Evolutionary conservation across 2,797 vertebrate species (phyloP).

Genomic region (Lerista edwardsae): DNA sequence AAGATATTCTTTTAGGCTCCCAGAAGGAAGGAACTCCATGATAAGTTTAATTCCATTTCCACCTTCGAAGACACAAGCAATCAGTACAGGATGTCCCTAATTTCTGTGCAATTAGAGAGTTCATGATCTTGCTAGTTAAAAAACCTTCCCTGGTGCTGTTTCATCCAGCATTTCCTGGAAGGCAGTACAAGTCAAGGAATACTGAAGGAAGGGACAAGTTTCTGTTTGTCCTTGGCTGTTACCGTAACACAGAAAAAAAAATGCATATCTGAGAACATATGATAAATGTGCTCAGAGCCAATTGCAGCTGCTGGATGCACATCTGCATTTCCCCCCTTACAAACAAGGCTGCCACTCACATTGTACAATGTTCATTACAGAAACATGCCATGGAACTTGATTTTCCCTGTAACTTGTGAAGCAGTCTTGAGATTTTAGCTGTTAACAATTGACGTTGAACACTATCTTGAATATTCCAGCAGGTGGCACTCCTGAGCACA

Average conservation of each 20-base stretch:
- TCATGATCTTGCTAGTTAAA: background rate
- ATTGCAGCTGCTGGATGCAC: background rate
- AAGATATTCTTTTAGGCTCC: slow-evolving; percentile 96
- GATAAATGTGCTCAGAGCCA: background rate
- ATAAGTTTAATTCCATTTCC: slow-evolving; percentile 94
- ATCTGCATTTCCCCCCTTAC: background rate
- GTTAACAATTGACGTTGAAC: background rate
- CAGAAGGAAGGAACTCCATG: slow-evolving; percentile 96
- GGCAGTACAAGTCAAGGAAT: background rate
- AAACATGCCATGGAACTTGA: background rate
- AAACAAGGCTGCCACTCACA: background rate
- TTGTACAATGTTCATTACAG: background rate
- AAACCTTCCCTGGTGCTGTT: background rate
- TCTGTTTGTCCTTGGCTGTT: background rate
- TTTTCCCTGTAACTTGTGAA: background rate
- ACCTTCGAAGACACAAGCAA: slow-evolving; percentile 73
- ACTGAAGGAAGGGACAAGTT: background rate
- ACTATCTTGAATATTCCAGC: background rate
- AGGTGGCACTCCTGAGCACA: background rate
- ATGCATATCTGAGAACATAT: background rate
- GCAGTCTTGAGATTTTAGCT: background rate
- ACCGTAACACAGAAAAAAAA: background rate
- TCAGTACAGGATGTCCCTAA: background rate
- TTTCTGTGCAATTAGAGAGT: background rate
- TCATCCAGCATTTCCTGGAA: background rate